A percentile compares a stretch with the other conserved stretches of the same genome.
Conservation (phyloP, 2,888 invertebrate species). For the Mimas tiliae region DNA sequence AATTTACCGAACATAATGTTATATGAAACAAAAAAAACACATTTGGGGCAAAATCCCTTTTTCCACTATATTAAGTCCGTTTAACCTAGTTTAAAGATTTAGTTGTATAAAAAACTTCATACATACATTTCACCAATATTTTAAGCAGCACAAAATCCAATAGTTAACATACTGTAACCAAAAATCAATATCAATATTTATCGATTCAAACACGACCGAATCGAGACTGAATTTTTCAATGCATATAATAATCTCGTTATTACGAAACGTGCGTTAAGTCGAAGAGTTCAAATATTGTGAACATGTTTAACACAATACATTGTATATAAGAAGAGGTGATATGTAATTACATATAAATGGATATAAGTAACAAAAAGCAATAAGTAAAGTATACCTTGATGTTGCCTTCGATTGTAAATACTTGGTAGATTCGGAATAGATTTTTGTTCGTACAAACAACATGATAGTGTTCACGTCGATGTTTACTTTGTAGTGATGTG, state of each 20-base stretch:
- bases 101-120: not conserved
- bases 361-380: conserved; percentile 81
- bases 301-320: conserved; percentile 48
- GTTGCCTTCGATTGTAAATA: conserved; percentile 82
- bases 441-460: conserved; percentile 45
- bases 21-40: not conserved
- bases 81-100: not conserved
- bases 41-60: not conserved
- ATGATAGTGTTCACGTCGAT: conserved; percentile 57
- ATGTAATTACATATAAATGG: conserved; percentile 76
- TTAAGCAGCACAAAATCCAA: not conserved
- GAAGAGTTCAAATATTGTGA: conserved; percentile 70
- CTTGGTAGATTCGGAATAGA: conserved; percentile 59
- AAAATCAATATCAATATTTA: not conserved
- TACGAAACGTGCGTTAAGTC: conserved; percentile 50
- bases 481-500: conserved; percentile 79
- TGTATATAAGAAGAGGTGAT: conserved; percentile 77
- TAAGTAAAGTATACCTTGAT: conserved; percentile 84
- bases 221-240: conserved; percentile 74
- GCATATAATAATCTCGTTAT: conserved; percentile 54
- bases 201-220: conserved; percentile 25
- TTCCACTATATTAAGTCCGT: not conserved
- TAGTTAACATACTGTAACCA: conserved; percentile 23
- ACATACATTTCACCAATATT: not conserved
- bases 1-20: not conserved